A percentile compares a stretch with the other conserved stretches of the same genome.
Conservation (phyloP, 2,888 invertebrate genomes). For the Sinopyrophorus schimmeli region DNA sequence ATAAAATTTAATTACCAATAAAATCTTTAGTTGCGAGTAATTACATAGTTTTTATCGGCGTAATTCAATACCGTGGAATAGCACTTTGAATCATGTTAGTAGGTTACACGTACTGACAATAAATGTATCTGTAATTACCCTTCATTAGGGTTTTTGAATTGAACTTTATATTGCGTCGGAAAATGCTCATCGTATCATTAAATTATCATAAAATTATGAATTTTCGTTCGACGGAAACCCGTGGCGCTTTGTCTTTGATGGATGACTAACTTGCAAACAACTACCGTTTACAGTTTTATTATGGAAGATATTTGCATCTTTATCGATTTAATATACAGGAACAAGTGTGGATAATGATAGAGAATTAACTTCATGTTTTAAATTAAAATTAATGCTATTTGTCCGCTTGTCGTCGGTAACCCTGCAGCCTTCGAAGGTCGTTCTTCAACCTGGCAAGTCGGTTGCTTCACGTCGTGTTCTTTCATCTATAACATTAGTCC, state of each 20-base stretch:
- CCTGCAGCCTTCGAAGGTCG: conserved; percentile 17
- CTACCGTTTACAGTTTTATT: conserved; percentile 5
- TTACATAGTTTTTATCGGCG: background rate
- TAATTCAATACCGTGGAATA: conserved; percentile 9
- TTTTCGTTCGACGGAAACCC: background rate
- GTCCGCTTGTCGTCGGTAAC: conserved; percentile 10
- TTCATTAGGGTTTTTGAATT: conserved; percentile 4
- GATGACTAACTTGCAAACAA: conserved; percentile 5
- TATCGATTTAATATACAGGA: conserved; percentile 14
- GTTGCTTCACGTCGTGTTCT: no score
- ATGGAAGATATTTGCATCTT: conserved; percentile 14
- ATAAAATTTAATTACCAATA: conserved; percentile 7
- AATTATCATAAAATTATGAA: conserved; percentile 17
- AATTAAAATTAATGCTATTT: conserved; percentile 11
- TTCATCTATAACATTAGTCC: no score
- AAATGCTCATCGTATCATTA: conserved; percentile 14
- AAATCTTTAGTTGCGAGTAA: background rate
- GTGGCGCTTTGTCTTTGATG: conserved; percentile 12
- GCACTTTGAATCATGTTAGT: conserved; percentile 18
- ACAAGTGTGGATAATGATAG: conserved; percentile 14
- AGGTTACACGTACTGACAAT: conserved; percentile 17
- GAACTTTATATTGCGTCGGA: background rate
- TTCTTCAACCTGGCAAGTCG: conserved; percentile 18
- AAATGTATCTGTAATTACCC: conserved; percentile 10
- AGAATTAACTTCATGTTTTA: conserved; percentile 5